Conservation (phyloP, 2,888 invertebrate genomes). For the Phyllotreta striolata region DNA sequence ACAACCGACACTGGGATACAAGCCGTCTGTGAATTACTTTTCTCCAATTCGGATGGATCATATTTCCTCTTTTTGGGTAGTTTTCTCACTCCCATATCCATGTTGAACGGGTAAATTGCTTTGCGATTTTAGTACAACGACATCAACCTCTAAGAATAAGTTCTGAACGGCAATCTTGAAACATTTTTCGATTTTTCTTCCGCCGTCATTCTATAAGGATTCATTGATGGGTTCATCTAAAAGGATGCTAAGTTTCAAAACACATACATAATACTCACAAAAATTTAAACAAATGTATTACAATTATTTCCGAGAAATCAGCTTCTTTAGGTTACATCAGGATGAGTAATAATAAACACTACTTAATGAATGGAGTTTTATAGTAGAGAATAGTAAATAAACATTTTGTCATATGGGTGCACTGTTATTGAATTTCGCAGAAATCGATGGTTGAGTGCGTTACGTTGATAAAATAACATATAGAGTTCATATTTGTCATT, state of each 20-base stretch:
- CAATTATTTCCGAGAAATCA: slow-evolving; percentile 28
- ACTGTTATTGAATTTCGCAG: slow-evolving; percentile 41
- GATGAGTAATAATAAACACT: slow-evolving; percentile 52
- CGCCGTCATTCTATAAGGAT: slow-evolving; percentile 33
- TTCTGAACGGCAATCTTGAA: slow-evolving; percentile 46
- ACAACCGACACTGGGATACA: slow-evolving; percentile 59
- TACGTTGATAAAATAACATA: slow-evolving; percentile 7
- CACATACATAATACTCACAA: slow-evolving; percentile 30
- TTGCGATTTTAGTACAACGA: slow-evolving; percentile 8
- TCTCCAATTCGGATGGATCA: slow-evolving; percentile 80
- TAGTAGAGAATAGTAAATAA: slow-evolving; percentile 59
- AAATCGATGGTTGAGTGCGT: slow-evolving; percentile 25
- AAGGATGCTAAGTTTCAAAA: slow-evolving; percentile 30
- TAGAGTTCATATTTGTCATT: slow-evolving; percentile 41
- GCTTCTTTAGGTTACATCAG: slow-evolving; percentile 37
- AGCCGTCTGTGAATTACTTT: slow-evolving; percentile 53
- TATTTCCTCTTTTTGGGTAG: slow-evolving; percentile 95
- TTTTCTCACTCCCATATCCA: slow-evolving; percentile 71
- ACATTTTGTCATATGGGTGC: slow-evolving; percentile 54
- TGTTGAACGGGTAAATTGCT: slow-evolving; percentile 45
- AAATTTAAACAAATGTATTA: slow-evolving; percentile 31
- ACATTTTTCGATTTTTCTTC: slow-evolving; percentile 37
- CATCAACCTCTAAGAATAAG: slow-evolving; percentile 46
- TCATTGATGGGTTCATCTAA: slow-evolving; percentile 34
- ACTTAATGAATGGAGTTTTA: slow-evolving; percentile 58